Percentiles rank a stretch among this genome's conserved stretches.
Conservation (phyloP, 2,797 vertebrate species). For the Spondyliosoma cantharus region DNA sequence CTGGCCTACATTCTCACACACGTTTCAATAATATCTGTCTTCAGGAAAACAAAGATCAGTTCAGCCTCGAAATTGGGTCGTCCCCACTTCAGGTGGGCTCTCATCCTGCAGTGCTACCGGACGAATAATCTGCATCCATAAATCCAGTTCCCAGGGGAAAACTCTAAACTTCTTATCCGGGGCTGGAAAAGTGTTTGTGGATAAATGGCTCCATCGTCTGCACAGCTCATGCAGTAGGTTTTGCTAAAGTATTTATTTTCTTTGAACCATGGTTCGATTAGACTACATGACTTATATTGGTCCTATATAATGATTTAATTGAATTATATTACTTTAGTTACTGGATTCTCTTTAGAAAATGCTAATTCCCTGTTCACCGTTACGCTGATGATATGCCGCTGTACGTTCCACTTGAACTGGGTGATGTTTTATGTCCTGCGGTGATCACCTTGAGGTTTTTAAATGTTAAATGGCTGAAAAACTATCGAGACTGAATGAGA, state of each 20-base stretch:
- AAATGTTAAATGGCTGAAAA: background rate
- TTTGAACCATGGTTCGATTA: background rate
- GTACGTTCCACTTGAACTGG: background rate
- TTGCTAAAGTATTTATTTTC: background rate
- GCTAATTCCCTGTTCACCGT: no score
- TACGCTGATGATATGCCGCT: background rate
- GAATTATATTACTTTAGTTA: no score
- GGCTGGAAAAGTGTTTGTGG: background rate
- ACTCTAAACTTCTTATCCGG: background rate
- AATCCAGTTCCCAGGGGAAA: slow-evolving; percentile 21
- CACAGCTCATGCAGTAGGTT: background rate
- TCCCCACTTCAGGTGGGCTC: slow-evolving; percentile 49
- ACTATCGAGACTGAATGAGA: background rate
- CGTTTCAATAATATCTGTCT: background rate
- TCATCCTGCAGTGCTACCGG: slow-evolving; percentile 10
- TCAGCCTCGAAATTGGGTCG: slow-evolving; percentile 57
- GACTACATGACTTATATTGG: background rate
- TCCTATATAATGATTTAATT: background rate
- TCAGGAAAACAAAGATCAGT: slow-evolving; percentile 4
- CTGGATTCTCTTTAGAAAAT: background rate
- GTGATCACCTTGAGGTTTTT: background rate
- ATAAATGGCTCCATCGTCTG: background rate
- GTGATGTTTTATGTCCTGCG: background rate
- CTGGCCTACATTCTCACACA: slow-evolving; percentile 42
- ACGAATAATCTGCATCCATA: slow-evolving; percentile 14